Evolutionary conservation across 2,797 vertebrate species (phyloP).

Genomic region (Peromyscus aztecus): DNA sequence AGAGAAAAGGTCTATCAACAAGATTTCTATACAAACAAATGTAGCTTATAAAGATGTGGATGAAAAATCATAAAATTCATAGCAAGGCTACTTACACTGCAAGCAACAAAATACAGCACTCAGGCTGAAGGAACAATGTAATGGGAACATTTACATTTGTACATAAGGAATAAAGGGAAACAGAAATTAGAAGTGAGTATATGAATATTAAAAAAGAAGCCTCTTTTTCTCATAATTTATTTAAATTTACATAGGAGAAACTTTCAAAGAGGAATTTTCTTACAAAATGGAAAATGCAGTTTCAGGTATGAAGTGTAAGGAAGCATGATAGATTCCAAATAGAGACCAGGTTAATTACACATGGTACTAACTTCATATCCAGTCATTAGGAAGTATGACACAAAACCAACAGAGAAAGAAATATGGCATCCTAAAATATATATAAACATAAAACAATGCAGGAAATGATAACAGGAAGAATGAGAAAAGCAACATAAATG

Average conservation of each 20-base stretch:
- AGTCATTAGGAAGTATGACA: not conserved
- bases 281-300: not conserved
- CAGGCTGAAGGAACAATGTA: not conserved
- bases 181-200: not conserved
- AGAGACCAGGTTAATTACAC: not conserved
- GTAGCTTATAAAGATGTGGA: not conserved
- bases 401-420: not conserved
- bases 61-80: not conserved
- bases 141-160: not conserved
- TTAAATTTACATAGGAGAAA: slow-evolving; percentile 4
- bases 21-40: not conserved
- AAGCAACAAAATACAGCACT: not conserved
- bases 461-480: not conserved
- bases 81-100: not conserved
- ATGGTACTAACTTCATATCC: not conserved
- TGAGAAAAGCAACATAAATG: not conserved
- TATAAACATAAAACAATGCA: not conserved
- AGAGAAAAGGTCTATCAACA: not conserved
- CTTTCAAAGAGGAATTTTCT: not conserved
- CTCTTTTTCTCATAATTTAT: not conserved
- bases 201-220: not conserved
- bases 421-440: not conserved
- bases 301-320: not conserved
- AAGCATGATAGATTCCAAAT: not conserved
- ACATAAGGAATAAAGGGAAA: not conserved